Percentiles rank a stretch among this genome's conserved stretches.
These are phyloP conservation scores for Phyllopteryx taeniolatus DNA, from an alignment of 2,113 vertebrate genomes.

Conservation along the genomic window DNA sequence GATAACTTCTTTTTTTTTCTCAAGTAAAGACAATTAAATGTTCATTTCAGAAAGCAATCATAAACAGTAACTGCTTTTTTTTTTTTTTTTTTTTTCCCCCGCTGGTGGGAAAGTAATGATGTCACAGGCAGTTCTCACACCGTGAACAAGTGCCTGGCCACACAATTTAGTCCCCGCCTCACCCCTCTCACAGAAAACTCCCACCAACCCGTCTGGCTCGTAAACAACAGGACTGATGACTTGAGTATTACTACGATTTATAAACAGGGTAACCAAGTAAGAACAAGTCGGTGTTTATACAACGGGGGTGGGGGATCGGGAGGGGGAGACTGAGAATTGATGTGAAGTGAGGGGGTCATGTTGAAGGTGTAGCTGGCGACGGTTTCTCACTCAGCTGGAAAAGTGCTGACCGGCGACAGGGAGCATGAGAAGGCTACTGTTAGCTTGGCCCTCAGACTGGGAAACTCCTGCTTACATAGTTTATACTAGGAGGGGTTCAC, in stretches of 20 bases:
- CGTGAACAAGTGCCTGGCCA: slow-evolving; percentile 14
- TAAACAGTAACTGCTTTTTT: slow-evolving; percentile 8
- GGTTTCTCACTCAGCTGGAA: slow-evolving; percentile 50
- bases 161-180: slow-evolving; percentile 29
- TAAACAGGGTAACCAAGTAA: slow-evolving; percentile 27
- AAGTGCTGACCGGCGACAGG: slow-evolving; percentile 54
- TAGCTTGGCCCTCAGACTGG: slow-evolving; percentile 40
- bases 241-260: slow-evolving; percentile 29
- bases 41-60: slow-evolving; percentile 15
- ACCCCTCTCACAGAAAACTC: slow-evolving; percentile 24
- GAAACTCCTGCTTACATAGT: slow-evolving; percentile 28
- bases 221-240: slow-evolving; percentile 58
- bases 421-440: slow-evolving; percentile 47
- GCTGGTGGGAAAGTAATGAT: slow-evolving; percentile 53
- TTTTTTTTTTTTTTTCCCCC: slow-evolving; percentile 31
- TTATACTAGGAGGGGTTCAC: slow-evolving; percentile 11
- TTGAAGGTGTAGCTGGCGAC: slow-evolving; percentile 34
- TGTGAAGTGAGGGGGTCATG: slow-evolving; percentile 16
- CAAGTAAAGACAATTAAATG: slow-evolving; percentile 2
- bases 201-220: slow-evolving; percentile 22
- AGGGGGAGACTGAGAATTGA: neutral
- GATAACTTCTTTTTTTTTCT: neutral
- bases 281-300: slow-evolving; percentile 42
- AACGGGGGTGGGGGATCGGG: slow-evolving; percentile 10
- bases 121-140: slow-evolving; percentile 48